phyloP scores from a whole-genome alignment of 2,113 vertebrate genomes.

The Pomatorhinus ruficollis region DNA sequence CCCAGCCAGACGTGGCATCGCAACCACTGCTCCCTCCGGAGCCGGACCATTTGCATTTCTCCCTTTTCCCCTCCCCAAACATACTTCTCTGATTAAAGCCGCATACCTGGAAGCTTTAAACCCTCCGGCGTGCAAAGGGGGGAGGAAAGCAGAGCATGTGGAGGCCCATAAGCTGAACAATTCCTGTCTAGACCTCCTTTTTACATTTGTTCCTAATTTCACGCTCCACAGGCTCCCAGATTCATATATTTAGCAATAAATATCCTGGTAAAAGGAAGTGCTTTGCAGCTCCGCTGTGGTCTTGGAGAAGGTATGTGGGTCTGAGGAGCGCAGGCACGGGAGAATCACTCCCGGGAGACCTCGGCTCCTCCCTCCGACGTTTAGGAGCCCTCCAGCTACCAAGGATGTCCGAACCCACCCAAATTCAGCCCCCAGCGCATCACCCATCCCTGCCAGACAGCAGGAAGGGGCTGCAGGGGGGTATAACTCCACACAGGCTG shows the following conservation, averaged over 20 bases:
- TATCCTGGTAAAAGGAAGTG: conserved; percentile 41
- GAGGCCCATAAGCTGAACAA: conserved; percentile 61
- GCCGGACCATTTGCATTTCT: neutral
- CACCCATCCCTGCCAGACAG: neutral
- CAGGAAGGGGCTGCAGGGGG: neutral
- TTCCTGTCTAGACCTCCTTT: conserved; percentile 79
- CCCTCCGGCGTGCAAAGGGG: neutral
- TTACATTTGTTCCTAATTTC: conserved; percentile 81
- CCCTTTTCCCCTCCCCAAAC: neutral
- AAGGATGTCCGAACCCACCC: neutral
- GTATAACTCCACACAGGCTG: neutral
- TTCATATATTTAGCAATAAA: conserved; percentile 68
- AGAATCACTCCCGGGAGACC: neutral
- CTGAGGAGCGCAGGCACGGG: neutral
- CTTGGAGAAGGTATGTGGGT: neutral
- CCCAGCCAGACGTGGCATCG: neutral
- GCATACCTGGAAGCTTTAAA: conserved; percentile 67
- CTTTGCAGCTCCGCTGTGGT: conserved; percentile 37
- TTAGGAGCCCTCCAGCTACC: neutral
- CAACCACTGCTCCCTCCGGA: neutral
- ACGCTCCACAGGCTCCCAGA: conserved; percentile 71
- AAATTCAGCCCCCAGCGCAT: neutral
- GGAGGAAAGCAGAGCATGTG: neutral
- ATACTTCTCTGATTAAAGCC: conserved; percentile 52
- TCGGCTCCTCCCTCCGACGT: neutral